Conservation (phyloP, 2,888 invertebrate genomes). For the Villa cingulata region DNA sequence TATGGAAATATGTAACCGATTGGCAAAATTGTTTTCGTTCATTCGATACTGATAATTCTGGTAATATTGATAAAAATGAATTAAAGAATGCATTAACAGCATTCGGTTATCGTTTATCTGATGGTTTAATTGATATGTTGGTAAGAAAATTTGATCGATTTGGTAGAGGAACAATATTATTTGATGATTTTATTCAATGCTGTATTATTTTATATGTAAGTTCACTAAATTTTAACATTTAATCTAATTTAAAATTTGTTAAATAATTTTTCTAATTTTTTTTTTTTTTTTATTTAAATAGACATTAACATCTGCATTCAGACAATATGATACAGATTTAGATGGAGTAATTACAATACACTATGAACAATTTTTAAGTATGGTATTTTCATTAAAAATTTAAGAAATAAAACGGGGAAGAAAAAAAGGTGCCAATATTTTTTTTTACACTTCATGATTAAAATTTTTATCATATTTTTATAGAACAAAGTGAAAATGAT, state of each 20-base stretch:
- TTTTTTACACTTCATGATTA: no score
- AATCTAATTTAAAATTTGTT: neutral
- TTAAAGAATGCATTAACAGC: slow-evolving; percentile 78
- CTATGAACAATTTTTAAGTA: slow-evolving; percentile 88
- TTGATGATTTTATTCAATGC: slow-evolving; percentile 98
- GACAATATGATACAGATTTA: slow-evolving; percentile 78
- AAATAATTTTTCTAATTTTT: slow-evolving; percentile 5
- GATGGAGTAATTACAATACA: slow-evolving; percentile 92
- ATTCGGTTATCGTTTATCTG: slow-evolving; percentile 81
- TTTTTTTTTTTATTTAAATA: slow-evolving; percentile 33
- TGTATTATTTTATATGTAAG: slow-evolving; percentile 86
- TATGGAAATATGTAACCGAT: slow-evolving; percentile 97
- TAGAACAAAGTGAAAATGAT: no score
- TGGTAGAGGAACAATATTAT: slow-evolving; percentile 80
- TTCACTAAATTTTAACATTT: neutral
- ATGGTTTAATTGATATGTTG: slow-evolving; percentile 63
- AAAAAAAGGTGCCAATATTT: no score
- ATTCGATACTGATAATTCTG: slow-evolving; percentile 84
- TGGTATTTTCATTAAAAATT: slow-evolving; percentile 73
- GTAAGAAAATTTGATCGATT: slow-evolving; percentile 88
- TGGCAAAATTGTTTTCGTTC: slow-evolving; percentile 94
- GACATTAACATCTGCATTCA: slow-evolving; percentile 80
- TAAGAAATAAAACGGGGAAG: slow-evolving; percentile 26
- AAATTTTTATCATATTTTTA: no score
- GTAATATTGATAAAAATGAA: slow-evolving; percentile 84